phyloP scores from a whole-genome alignment of 2,113 vertebrate genomes.

The Thamnophis sirtalis region DNA sequence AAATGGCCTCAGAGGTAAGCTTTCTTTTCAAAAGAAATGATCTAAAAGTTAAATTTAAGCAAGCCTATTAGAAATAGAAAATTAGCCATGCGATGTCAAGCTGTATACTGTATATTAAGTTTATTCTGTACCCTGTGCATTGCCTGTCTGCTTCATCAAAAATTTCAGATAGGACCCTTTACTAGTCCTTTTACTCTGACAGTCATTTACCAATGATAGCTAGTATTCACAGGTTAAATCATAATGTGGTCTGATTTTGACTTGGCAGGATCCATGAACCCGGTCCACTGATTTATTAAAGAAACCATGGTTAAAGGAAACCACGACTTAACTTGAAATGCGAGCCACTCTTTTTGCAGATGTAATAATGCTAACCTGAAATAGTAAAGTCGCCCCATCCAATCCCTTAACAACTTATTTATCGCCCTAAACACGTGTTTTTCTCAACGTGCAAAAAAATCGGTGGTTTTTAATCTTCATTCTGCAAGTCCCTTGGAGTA shows the following conservation, averaged over 20 bases:
- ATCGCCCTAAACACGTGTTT: not conserved
- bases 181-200: not conserved
- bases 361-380: not conserved
- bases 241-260: not conserved
- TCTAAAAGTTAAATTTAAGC: not conserved
- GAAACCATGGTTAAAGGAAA: not conserved
- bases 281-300: not conserved
- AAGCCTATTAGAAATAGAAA: not conserved
- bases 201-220: not conserved
- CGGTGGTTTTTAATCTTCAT: not conserved
- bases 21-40: not conserved
- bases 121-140: not conserved
- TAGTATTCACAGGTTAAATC: not conserved
- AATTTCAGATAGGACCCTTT: not conserved
- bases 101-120: not conserved
- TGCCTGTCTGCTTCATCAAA: not conserved
- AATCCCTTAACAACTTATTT: not conserved
- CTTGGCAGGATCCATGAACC: not conserved
- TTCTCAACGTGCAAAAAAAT: not conserved
- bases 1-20: not conserved
- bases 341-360: not conserved
- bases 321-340: not conserved
- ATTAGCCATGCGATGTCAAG: not conserved
- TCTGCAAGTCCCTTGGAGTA: not conserved
- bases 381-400: not conserved